These are phyloP conservation scores for Phaethornis superciliosus DNA, from an alignment of 2,113 vertebrate genomes.

Conservation along the genomic window DNA sequence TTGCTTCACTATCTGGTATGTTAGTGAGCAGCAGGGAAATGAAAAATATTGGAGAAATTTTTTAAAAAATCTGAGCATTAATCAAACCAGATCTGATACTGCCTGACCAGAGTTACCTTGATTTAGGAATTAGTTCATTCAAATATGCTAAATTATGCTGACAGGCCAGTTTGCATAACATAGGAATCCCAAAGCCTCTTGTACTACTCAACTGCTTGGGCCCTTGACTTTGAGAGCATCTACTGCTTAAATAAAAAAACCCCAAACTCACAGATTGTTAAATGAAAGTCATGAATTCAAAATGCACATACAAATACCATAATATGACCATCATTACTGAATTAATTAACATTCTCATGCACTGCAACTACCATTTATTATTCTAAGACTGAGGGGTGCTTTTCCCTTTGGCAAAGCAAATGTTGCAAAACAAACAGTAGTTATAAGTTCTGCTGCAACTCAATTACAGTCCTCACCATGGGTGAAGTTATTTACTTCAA, in stretches of 20 bases:
- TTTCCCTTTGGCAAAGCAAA: conserved; percentile 30
- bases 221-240: neutral
- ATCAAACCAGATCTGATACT: neutral
- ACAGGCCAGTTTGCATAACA: neutral
- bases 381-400: neutral
- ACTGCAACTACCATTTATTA: conserved; percentile 7
- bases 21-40: neutral
- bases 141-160: neutral
- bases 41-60: neutral
- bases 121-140: neutral
- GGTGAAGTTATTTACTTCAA: conserved; percentile 45
- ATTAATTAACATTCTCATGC: neutral
- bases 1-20: neutral
- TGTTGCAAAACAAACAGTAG: neutral
- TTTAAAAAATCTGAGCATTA: neutral
- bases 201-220: neutral
- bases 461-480: neutral
- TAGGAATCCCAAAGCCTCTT: neutral
- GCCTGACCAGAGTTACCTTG: neutral
- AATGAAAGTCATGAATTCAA: neutral
- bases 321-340: neutral
- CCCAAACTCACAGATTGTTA: neutral
- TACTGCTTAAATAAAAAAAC: neutral
- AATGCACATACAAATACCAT: neutral
- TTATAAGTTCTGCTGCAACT: neutral